Base-by-base conservation (phyloP, 2,888 invertebrate species). In the Andrena flavipes region DNA sequence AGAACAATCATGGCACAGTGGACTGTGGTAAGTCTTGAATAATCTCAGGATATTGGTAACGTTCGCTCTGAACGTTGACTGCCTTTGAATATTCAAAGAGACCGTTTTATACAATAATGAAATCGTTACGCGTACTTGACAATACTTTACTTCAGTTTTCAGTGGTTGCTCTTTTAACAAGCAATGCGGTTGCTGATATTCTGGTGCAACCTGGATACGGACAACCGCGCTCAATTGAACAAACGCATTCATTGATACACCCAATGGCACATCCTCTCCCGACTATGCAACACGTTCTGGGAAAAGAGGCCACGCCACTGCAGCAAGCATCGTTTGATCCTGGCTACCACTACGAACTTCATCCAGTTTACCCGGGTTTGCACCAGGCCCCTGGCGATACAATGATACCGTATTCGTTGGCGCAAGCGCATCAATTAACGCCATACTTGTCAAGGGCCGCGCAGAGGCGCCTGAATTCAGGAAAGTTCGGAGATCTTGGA, bases 121-220 rank as follows among this genome's bases (percentile, higher is more conserved):
- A 63, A 8, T 13, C 33, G 13, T 35, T 20, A 10, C 42, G 23
- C 13, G 49, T 33, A 1, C 16, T 35, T 8, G 6, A 6, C n/a
- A 5, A 62, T 42, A n/a, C 13, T 54, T 49, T 16, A 30, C 82
- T 80, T 13, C 56, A 88, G 88, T 16, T 86, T 35, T 6, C 73
- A 33, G 48, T 65, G 29, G 33, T 29, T 0, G 7, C 60, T 49
- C 35, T 88, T 2, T 64, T 69, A 13, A 62, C 33, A 20, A 74
- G 49, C 42, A 29, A 64, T n/a, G 64, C 62, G n/a, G 13, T 74
- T 2, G 90, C 87, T 3, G 88, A 90, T 29, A 67, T 91, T 3
- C 33, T 91, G 10, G 82, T 90, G 8, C 90, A 87, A 35, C 88
- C 91, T 23, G 90, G 87, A 3, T 91, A 88, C 62, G 49, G 56